Percentiles rank a stretch among this genome's conserved stretches.
phyloP scores from a whole-genome alignment of 2,113 vertebrate genomes.

The Pachyramphus minor region DNA sequence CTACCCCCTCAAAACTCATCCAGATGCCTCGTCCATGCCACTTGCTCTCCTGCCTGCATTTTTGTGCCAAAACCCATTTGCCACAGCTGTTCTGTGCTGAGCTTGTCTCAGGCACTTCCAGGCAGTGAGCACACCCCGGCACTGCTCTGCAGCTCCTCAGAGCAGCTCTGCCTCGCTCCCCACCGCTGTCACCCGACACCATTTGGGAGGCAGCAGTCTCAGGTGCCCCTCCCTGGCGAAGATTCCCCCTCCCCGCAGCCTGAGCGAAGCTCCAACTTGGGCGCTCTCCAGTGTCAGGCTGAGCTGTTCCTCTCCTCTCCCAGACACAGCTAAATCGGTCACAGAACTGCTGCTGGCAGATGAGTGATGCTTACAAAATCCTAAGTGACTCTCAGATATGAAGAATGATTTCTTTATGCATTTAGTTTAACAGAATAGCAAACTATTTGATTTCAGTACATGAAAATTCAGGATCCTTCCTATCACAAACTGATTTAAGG shows the following conservation, averaged over 20 bases:
- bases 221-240: background rate
- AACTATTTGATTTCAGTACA: background rate
- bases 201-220: no score
- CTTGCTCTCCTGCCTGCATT: background rate
- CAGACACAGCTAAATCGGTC: background rate
- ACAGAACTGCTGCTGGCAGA: conserved; percentile 25
- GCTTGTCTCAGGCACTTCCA: background rate
- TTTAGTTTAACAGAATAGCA: background rate
- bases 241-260: background rate
- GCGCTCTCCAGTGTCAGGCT: background rate
- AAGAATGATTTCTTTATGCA: background rate
- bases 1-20: background rate
- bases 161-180: background rate
- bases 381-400: background rate
- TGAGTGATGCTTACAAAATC: background rate
- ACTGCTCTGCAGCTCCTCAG: background rate
- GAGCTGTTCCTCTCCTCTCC: background rate
- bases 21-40: background rate
- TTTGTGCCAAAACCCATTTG: background rate
- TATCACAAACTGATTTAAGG: background rate
- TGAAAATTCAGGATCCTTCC: background rate
- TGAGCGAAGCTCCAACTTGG: background rate
- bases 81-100: background rate
- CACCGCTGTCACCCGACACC: background rate
- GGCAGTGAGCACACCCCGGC: rapidly evolving